Evolutionary conservation across 2,797 vertebrate genomes (phyloP).

Genomic region (Sandelia bainsii): DNA sequence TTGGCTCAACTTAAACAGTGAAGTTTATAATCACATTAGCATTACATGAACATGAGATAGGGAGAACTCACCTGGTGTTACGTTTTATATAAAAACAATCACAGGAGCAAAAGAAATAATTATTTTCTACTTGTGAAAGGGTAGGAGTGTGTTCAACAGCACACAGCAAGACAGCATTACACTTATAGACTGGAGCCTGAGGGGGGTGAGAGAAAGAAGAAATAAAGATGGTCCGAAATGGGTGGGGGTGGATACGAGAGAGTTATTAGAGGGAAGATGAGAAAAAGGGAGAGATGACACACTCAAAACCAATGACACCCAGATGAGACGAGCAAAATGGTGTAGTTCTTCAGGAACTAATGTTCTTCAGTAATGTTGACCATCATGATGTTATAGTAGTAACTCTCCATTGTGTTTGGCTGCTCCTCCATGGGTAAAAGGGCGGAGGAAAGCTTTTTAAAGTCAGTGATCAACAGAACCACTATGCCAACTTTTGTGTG

Average conservation of each 20-base stretch:
- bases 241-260: not conserved
- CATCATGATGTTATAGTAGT: not conserved
- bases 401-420: not conserved
- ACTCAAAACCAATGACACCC: conserved; percentile 10
- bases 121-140: not conserved
- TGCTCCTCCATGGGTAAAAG: not conserved
- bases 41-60: not conserved
- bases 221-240: not conserved
- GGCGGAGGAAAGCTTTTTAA: not conserved
- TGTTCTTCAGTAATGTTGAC: conserved; percentile 11
- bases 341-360: conserved; percentile 3
- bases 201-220: conserved; percentile 1
- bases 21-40: not conserved
- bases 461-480: conserved; percentile 3
- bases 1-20: not conserved
- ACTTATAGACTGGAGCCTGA: conserved; percentile 26
- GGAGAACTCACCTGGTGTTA: not conserved
- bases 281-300: conserved; percentile 29
- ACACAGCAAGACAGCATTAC: conserved; percentile 5
- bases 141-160: not conserved
- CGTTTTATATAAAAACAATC: not conserved
- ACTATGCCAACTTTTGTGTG: not conserved
- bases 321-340: not conserved
- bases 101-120: conserved; percentile 5
- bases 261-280: conserved; percentile 10